These are phyloP conservation scores for Zootermopsis nevadensis DNA, from an alignment of 2,888 invertebrate species.

Conservation along the genomic window DNA sequence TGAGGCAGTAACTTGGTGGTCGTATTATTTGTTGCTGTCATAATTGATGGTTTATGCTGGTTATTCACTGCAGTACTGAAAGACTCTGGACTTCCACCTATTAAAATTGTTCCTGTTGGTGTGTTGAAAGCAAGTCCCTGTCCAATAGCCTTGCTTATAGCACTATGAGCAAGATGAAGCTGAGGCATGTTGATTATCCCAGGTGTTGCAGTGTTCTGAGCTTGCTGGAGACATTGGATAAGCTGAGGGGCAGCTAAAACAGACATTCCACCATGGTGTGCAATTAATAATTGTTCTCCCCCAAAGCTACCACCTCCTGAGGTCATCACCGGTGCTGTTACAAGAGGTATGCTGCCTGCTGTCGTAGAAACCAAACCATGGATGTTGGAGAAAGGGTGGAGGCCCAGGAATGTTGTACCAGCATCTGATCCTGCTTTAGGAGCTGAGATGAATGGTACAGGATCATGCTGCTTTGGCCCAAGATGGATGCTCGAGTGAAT, in stretches of 20 bases:
- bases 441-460: slow-evolving; percentile 10
- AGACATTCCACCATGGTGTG: slow-evolving; percentile 51
- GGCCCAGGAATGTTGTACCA: slow-evolving; percentile 40
- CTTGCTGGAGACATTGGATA: slow-evolving; percentile 50
- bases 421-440: neutral
- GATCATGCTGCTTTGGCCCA: neutral
- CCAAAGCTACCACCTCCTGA: slow-evolving; percentile 40
- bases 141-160: slow-evolving; percentile 46
- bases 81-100: slow-evolving; percentile 47
- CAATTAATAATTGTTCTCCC: slow-evolving; percentile 51
- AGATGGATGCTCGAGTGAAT: slow-evolving; percentile 7
- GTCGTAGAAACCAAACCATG: slow-evolving; percentile 49
- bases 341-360: slow-evolving; percentile 45
- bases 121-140: slow-evolving; percentile 49
- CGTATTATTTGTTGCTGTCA: neutral
- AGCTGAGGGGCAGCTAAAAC: slow-evolving; percentile 50
- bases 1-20: slow-evolving; percentile 4
- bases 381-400: slow-evolving; percentile 48
- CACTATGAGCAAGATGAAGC: slow-evolving; percentile 50
- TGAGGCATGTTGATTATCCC: slow-evolving; percentile 51
- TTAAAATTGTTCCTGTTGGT: slow-evolving; percentile 50
- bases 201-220: slow-evolving; percentile 36
- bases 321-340: slow-evolving; percentile 44
- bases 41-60: slow-evolving; percentile 35
- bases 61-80: slow-evolving; percentile 29